Base-by-base conservation (phyloP, 2,797 vertebrate species). In the Mormyrops attenuatus region DNA sequence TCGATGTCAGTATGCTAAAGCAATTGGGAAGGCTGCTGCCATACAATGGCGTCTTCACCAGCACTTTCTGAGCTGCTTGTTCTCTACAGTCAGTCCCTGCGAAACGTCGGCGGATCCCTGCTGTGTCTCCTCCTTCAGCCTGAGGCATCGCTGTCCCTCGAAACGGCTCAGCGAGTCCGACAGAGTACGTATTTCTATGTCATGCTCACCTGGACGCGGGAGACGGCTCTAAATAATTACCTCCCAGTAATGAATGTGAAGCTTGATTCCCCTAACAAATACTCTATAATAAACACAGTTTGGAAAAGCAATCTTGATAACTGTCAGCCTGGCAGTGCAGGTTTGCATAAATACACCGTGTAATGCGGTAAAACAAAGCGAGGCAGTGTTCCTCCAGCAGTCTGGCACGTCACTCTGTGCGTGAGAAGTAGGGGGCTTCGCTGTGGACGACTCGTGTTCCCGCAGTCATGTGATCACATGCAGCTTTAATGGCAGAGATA, bases 281-380 rank as follows among this genome's bases (percentile, higher is more conserved):
- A 15, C 84, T 26, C 6, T 38, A 87, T 87, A 57, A 87, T 87
- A 87, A 87, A 38, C 85, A 55, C 85, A 87, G 53, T 57, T 87
- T 87, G 53, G 50, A 30, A 87, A 57, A 87, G 85, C 85, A 87
- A 87, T 87, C 60, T 87, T 38, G 85, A 87, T 87, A 87, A 57
- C 53, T 38, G 52, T 5, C 85, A 87, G 52, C 85, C 52, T 38
- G 66, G 53, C 53, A 87, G 85, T 60, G 49, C 26, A 55, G 52
- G 49, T 87, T 44, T 87, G 50, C 85, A 57, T 60, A 57, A 87
- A 87, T 87, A 60, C 20, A 57, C 85, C 2, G 8, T 57, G 53
- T 55, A 57, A 87, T 34, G 53, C 8, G 30, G 53, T 53, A 44
- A 87, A 87, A 87, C 85, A 87, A 87, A 87, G 85, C 15, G 8